phyloP scores from a whole-genome alignment of 1,140 invertebrate species.

The Leptinotarsa undecemlineata region DNA sequence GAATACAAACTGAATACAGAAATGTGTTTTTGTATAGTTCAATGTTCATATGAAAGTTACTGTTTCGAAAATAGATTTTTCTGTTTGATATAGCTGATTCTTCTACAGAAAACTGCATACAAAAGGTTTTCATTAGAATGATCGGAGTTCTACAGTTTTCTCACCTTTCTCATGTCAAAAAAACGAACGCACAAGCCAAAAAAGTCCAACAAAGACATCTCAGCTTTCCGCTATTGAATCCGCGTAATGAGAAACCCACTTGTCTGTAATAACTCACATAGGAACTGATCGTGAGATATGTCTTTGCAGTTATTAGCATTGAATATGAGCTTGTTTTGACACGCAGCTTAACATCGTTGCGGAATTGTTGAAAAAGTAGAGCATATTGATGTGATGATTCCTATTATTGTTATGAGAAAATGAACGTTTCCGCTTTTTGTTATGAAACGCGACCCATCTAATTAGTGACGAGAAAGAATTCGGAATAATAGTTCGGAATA shows the following conservation, averaged over 20 bases:
- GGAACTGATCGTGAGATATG: background rate
- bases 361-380: slow-evolving; percentile 15
- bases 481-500: slow-evolving; percentile 15
- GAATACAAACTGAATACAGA: too few species aligned
- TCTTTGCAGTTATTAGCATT: slow-evolving; percentile 18
- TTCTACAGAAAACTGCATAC: too few species aligned
- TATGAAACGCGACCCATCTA: slow-evolving; percentile 18
- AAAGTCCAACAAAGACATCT: too few species aligned
- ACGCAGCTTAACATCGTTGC: slow-evolving; percentile 21
- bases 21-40: too few species aligned
- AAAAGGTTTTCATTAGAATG: too few species aligned
- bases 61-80: too few species aligned
- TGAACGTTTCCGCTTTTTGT: slow-evolving; percentile 17
- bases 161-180: too few species aligned
- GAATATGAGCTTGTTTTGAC: slow-evolving; percentile 23
- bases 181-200: too few species aligned
- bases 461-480: background rate
- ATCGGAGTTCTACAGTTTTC: too few species aligned
- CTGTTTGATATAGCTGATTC: too few species aligned
- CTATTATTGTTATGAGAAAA: slow-evolving; percentile 21
- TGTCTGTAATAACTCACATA: background rate
- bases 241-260: background rate
- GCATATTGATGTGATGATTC: slow-evolving; percentile 9
- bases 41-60: too few species aligned
- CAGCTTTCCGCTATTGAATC: background rate